These are phyloP conservation scores for Amazona finschi DNA, from an alignment of 2,797 vertebrate genomes.

Conservation along the genomic window DNA sequence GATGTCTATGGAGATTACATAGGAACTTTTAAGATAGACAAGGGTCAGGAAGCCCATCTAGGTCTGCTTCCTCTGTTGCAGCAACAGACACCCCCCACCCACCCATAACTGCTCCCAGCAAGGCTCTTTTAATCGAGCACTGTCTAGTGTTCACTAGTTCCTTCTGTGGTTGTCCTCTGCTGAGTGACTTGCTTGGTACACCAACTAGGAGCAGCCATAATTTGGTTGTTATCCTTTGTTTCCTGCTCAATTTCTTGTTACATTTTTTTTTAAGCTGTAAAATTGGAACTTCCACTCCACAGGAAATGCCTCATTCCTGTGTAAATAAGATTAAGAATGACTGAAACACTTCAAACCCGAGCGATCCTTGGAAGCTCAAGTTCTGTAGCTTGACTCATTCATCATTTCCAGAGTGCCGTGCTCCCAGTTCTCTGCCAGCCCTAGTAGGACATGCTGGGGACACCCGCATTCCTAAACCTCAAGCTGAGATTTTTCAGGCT, in stretches of 20 bases:
- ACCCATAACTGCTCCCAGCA: background rate
- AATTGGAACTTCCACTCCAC: background rate
- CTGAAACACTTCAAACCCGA: background rate
- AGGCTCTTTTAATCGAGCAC: background rate
- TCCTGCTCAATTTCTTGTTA: background rate
- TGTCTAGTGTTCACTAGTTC: background rate
- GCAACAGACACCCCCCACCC: background rate
- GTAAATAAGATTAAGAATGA: background rate
- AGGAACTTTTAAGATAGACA: slow-evolving; percentile 69
- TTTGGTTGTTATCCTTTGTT: background rate
- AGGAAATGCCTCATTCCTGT: background rate
- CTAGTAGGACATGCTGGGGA: background rate
- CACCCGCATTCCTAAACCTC: background rate
- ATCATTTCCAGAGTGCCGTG: background rate
- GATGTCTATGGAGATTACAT: slow-evolving; percentile 65
- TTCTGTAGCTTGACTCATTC: background rate
- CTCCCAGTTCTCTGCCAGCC: background rate
- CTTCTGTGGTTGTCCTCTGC: background rate
- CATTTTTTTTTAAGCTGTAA: background rate
- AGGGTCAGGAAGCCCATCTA: slow-evolving; percentile 62
- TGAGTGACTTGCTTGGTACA: background rate
- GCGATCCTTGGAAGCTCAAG: background rate
- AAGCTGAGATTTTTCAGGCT: background rate
- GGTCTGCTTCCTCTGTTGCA: slow-evolving; percentile 54
- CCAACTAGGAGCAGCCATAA: background rate